Conservation (phyloP, 2,113 vertebrate genomes). For the Macrotus californicus region DNA sequence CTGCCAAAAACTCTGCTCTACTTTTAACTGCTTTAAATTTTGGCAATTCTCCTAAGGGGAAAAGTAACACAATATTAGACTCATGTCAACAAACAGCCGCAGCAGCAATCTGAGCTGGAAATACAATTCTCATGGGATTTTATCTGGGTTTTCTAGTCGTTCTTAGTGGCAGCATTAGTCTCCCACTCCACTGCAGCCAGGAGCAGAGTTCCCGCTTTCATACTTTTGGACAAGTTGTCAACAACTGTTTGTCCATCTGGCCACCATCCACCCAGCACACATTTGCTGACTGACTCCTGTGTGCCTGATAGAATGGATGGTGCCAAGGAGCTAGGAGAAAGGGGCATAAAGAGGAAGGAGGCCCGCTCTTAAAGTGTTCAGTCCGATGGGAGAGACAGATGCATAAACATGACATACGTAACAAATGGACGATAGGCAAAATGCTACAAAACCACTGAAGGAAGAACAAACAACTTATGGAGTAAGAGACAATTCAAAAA, state of each 20-base stretch:
- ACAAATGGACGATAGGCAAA: background rate
- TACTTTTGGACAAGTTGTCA: background rate
- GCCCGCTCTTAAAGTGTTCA: background rate
- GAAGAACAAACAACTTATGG: background rate
- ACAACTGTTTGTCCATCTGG: background rate
- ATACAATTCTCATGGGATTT: background rate
- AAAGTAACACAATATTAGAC: background rate
- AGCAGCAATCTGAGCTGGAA: background rate
- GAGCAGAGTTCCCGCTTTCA: background rate
- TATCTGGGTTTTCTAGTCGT: background rate
- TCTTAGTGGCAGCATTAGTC: background rate
- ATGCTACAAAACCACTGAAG: background rate
- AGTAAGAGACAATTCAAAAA: background rate
- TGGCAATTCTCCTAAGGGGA: background rate
- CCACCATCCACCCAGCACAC: background rate
- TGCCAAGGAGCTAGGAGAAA: background rate
- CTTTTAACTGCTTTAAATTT: conserved; percentile 9
- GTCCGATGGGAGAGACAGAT: background rate
- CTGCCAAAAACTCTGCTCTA: background rate
- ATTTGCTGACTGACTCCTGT: background rate
- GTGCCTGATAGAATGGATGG: background rate
- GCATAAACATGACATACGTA: background rate
- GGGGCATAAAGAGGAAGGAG: background rate
- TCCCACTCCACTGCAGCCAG: background rate
- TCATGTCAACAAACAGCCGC: background rate